Percentiles rank a stretch among this genome's conserved stretches.
Evolutionary conservation across 1,140 invertebrate species (phyloP).

Genomic region (Leptopilina boulardi): DNA sequence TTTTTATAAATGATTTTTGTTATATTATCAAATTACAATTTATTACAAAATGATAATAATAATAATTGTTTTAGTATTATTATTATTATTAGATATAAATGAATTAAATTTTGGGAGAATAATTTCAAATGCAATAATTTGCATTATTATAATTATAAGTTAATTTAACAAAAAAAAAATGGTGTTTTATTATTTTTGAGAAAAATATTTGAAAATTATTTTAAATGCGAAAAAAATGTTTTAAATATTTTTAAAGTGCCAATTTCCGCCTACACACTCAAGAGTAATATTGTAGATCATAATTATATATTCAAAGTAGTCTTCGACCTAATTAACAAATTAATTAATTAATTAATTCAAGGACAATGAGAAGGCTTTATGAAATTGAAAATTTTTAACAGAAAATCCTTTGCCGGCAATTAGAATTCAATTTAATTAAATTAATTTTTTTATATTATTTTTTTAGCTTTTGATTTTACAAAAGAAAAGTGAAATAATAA

Average conservation of each 20-base stretch:
- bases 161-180: no score
- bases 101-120: not conserved
- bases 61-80: no score
- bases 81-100: not conserved
- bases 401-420: not conserved
- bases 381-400: not conserved
- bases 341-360: conserved; percentile 4
- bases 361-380: not conserved
- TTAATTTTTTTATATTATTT: not conserved
- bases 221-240: no score
- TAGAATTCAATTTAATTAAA: conserved; percentile 5
- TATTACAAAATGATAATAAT: no score
- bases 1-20: no score
- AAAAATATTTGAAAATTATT: no score
- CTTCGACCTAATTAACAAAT: conserved; percentile 21
- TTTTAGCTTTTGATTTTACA: not conserved
- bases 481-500: not conserved
- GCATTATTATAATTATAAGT: no score
- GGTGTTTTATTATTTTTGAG: no score
- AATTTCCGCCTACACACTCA: not conserved
- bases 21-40: no score
- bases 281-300: not conserved
- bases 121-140: no score
- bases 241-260: not conserved
- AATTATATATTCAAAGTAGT: conserved; percentile 21